phyloP scores from a whole-genome alignment of 2,113 vertebrate genomes.

The Pantherophis guttatus region DNA sequence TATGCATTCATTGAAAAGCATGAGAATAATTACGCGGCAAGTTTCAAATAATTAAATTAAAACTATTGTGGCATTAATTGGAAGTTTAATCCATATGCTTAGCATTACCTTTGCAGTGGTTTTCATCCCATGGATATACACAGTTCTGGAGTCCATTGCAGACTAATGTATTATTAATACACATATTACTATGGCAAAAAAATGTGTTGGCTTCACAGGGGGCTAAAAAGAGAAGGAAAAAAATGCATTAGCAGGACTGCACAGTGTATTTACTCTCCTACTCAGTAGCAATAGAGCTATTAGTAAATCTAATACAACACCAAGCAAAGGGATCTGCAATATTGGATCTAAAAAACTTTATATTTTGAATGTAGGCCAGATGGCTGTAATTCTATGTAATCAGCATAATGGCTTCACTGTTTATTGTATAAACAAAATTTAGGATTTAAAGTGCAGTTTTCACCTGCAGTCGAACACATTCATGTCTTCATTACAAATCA shows the following conservation, averaged over 20 bases:
- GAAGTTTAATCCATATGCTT: not conserved
- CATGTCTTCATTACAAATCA: not conserved
- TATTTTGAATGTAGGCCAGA: not conserved
- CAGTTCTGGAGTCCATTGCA: conserved; percentile 98
- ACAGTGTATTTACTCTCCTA: not conserved
- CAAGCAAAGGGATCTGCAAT: not conserved
- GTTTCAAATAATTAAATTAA: not conserved
- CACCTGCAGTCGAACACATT: not conserved
- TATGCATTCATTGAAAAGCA: not conserved
- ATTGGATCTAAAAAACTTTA: not conserved
- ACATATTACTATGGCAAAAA: conserved; percentile 99
- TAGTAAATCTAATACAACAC: not conserved
- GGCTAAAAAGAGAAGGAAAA: conserved; percentile 71
- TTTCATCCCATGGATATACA: conserved; percentile 98
- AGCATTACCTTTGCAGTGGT: conserved; percentile 94
- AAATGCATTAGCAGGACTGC: not conserved
- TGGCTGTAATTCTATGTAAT: not conserved
- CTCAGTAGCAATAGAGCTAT: not conserved
- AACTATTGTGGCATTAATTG: not conserved
- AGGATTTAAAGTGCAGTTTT: not conserved
- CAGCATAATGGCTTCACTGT: not conserved
- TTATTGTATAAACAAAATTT: not conserved
- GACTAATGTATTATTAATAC: conserved; percentile 95
- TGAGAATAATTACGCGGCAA: not conserved
- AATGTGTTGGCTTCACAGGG: conserved; percentile 93